Percentiles rank a stretch among this genome's conserved stretches.
Conservation (phyloP, 35 echinoderm and acorn worm species). For the Patiria miniata region DNA sequence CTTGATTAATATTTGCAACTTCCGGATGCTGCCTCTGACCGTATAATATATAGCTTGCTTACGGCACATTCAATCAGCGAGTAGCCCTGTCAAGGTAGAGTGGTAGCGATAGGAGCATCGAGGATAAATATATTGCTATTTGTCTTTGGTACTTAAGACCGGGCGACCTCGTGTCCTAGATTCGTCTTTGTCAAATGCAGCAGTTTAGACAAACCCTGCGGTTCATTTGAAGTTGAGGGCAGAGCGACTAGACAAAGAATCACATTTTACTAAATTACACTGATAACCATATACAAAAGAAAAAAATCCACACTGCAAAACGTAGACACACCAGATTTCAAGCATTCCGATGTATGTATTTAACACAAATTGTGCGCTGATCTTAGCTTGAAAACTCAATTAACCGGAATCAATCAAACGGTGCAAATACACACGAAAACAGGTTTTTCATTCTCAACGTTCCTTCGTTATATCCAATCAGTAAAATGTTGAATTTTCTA, state of each 20-base stretch:
- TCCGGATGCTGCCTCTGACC: background rate
- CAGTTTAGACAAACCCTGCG: background rate
- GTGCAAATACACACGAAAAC: too few species aligned
- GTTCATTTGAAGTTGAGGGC: too few species aligned
- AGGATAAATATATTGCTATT: constrained; percentile 7
- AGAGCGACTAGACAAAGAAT: background rate
- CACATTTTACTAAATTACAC: too few species aligned
- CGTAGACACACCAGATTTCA: too few species aligned
- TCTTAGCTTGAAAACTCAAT: too few species aligned
- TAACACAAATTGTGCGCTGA: too few species aligned
- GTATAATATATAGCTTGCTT: constrained; percentile 25
- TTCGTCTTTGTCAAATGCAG: constrained; percentile 1
- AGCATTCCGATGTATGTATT: too few species aligned
- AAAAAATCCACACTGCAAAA: too few species aligned
- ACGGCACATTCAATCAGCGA: constrained; percentile 15
- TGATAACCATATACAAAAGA: background rate
- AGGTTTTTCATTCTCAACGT: too few species aligned
- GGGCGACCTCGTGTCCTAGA: constrained; percentile 11
- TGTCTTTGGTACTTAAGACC: background rate
- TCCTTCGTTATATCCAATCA: too few species aligned
- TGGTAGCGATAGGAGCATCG: background rate
- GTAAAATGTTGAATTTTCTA: too few species aligned
- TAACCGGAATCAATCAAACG: too few species aligned
- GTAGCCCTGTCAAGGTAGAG: background rate
- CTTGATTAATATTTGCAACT: constrained; percentile 26